Conservation (phyloP, 2,797 vertebrate genomes). For the Macroramphosus scolopax region DNA sequence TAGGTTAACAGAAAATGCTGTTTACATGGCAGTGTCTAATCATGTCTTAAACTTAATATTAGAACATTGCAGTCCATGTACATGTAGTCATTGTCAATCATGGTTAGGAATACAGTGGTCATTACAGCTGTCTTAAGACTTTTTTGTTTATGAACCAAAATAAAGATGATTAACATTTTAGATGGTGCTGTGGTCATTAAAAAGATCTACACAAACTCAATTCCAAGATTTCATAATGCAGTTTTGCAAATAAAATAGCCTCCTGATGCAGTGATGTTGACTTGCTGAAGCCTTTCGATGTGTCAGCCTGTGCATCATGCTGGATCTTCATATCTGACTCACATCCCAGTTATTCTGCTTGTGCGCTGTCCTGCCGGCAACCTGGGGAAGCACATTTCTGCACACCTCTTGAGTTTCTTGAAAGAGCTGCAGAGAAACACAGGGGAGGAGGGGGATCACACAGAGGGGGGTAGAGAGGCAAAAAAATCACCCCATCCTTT, state of each 20-base stretch:
- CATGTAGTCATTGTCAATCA: constrained; percentile 48
- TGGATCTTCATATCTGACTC: no score
- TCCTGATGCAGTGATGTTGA: no score
- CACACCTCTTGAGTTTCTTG: constrained; percentile 72
- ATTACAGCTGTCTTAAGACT: constrained; percentile 79
- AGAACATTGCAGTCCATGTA: no score
- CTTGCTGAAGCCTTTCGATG: no score
- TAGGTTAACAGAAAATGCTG: no score
- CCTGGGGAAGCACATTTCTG: constrained; percentile 59
- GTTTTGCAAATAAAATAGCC: no score
- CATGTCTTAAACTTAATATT: no score
- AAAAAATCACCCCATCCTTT: constrained; percentile 49
- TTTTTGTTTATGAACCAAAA: constrained; percentile 78
- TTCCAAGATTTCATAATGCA: no score
- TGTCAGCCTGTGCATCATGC: constrained; percentile 6
- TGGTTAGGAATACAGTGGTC: constrained; percentile 70
- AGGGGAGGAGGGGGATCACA: constrained; percentile 54
- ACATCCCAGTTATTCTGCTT: constrained; percentile 28
- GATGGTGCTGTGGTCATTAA: constrained; percentile 64
- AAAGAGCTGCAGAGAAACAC: constrained; percentile 70
- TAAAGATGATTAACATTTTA: constrained; percentile 72
- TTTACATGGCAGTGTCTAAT: no score
- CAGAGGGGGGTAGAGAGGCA: constrained; percentile 11
- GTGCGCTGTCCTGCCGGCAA: constrained; percentile 15
- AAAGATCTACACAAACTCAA: no score